Evolutionary conservation across 2,113 vertebrate species (phyloP).

Genomic region (Vicugna pacos): DNA sequence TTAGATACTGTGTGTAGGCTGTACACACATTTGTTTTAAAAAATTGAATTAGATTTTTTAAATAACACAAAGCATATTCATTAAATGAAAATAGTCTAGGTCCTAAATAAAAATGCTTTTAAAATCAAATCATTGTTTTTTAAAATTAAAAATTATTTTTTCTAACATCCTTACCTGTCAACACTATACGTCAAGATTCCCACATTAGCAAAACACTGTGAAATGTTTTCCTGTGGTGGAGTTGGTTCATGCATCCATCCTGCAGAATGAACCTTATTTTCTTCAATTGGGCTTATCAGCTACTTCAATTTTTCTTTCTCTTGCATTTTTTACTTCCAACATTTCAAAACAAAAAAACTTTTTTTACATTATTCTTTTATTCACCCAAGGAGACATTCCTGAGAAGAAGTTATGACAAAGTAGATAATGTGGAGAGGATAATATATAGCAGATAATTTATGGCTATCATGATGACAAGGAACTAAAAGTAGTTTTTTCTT

Average conservation of each 20-base stretch:
- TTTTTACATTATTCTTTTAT: not conserved
- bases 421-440: not conserved
- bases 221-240: not conserved
- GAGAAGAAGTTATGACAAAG: not conserved
- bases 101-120: conserved; percentile 36
- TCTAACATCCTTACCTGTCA: conserved; percentile 42
- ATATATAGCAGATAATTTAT: not conserved
- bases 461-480: not conserved
- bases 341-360: not conserved
- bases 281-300: not conserved
- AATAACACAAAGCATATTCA: conserved; percentile 32
- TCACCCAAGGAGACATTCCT: not conserved
- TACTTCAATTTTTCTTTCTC: conserved; percentile 52
- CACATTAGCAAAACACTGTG: conserved; percentile 29
- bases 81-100: conserved; percentile 38
- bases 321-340: conserved; percentile 27
- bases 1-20: not conserved
- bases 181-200: not conserved
- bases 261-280: not conserved
- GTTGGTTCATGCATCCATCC: not conserved
- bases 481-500: not conserved
- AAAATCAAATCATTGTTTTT: conserved; percentile 51
- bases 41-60: conserved; percentile 6
- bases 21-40: conserved; percentile 1
- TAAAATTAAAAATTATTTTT: not conserved